Evolutionary conservation across 2,888 invertebrate species (phyloP), one percentile per base, ranked within the genome.

Genomic region (Xylota segnis): DNA sequence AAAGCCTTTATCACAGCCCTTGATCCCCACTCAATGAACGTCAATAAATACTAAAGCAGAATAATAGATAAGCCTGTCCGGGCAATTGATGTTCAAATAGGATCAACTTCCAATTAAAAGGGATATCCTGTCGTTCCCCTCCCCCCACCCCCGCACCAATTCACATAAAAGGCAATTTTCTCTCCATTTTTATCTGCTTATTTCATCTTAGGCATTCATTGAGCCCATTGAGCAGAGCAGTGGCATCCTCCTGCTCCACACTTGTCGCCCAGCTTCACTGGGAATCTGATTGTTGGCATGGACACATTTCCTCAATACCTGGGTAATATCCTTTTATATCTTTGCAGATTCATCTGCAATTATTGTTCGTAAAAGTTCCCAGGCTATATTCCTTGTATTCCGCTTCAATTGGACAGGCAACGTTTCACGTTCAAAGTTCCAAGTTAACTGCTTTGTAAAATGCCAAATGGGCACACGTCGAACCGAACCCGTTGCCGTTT

Each of bases 31-130:
- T 63, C 78, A 83, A 83, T 83, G 83, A 74, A 78, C 56, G 70
- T 59, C 81, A 70, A 71, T 75, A 75, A 84, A 84, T 79, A 75
- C 84, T 66, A 54, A 71, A 52, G 65, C 61, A 72, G 59, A 86
- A 82, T 77, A 77, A 86, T 72, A 86, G 86, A 86, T 86, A 86
- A 82, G 86, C 81, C 86, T 86, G 86, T 82, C 82, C 76, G 72
- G 82, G 86, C 86, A 86, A 86, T 86, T 86, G 86, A 77, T 76
- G 86, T 76, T 82, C 86, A 76, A 82, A 82, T 72, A 76, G 86
- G 82, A 86, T 86, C 82, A 86, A 86, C 82, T 86, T 86, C 86
- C 82, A 82, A 86, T 86, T 86, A 86, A 86, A 86, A 86, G 76
- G 82, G 76, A 86, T 86, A 82, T 86, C 77, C 82, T 65, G 32